phyloP scores from a whole-genome alignment of 30 jellyfish, hydroid and myxozoan species.

The Hydractinia symbiolongicarpus region DNA sequence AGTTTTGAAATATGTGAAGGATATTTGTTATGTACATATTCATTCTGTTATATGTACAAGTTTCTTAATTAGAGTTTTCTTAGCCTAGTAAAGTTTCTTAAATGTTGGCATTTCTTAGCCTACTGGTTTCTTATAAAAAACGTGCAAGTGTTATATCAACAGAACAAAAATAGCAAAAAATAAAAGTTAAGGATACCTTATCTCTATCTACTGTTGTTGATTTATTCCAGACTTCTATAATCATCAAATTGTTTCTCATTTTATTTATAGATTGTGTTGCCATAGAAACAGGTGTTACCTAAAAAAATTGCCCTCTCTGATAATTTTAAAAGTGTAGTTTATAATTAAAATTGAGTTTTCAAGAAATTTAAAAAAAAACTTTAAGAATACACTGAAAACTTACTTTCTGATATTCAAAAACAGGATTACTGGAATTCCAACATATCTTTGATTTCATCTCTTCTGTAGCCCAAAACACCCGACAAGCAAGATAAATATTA shows the following conservation, averaged over 20 bases:
- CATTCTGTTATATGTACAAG: too few species aligned
- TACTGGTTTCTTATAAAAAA: too few species aligned
- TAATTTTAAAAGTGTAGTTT: too few species aligned
- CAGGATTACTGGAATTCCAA: conserved; percentile 63
- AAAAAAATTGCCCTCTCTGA: background rate
- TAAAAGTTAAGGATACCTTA: conserved; percentile 27
- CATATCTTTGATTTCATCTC: conserved; percentile 43
- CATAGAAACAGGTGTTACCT: conserved; percentile 43
- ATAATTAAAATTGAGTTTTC: too few species aligned
- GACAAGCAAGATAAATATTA: conserved; percentile 45
- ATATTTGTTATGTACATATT: too few species aligned
- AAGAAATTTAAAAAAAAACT: background rate
- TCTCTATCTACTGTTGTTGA: conserved; percentile 50
- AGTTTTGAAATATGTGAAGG: too few species aligned
- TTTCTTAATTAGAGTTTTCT: too few species aligned
- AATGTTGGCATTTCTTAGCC: too few species aligned
- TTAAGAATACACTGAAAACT: background rate
- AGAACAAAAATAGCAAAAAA: background rate
- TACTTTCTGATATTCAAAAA: conserved; percentile 53
- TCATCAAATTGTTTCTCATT: conserved; percentile 55
- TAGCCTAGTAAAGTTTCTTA: too few species aligned
- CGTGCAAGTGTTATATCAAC: background rate
- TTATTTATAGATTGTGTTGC: conserved; percentile 18
- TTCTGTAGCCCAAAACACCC: conserved; percentile 54
- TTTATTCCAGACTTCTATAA: conserved; percentile 74